phyloP scores from a whole-genome alignment of 2,888 invertebrate genomes.

The Hypsopygia costalis region DNA sequence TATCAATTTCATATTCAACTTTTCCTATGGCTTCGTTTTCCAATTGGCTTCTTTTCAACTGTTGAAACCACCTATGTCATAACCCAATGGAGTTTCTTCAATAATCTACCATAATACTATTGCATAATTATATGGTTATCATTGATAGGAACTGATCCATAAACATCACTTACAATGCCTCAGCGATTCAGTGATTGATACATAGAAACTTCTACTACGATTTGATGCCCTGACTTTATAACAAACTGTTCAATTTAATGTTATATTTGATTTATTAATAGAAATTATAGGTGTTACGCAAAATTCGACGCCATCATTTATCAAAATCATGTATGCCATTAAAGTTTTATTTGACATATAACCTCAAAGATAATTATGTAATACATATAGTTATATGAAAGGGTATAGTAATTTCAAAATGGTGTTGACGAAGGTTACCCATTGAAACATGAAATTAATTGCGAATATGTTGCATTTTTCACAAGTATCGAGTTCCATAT shows the following conservation, averaged over 20 bases:
- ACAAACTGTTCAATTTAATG: conserved; percentile 33
- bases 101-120: conserved; percentile 44
- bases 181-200: conserved; percentile 58
- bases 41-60: too few relatives aligned
- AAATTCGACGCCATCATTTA: conserved; percentile 4
- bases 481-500: too few relatives aligned
- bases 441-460: neutral
- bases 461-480: too few relatives aligned
- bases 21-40: too few relatives aligned
- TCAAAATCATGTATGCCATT: conserved; percentile 10
- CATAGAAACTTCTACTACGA: conserved; percentile 65
- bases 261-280: neutral
- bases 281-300: neutral
- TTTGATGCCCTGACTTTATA: too few relatives aligned
- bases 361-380: conserved; percentile 3
- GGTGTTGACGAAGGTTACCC: neutral
- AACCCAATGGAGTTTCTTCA: conserved; percentile 28
- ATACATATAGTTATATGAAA: neutral
- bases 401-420: neutral
- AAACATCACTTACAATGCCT: conserved; percentile 46
- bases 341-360: conserved; percentile 6
- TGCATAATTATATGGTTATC: conserved; percentile 38
- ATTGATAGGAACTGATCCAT: conserved; percentile 57
- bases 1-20: too few relatives aligned
- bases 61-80: conserved; percentile 23